Evolutionary conservation across 2,888 invertebrate genomes (phyloP).

Genomic region (Melanophora roralis): DNA sequence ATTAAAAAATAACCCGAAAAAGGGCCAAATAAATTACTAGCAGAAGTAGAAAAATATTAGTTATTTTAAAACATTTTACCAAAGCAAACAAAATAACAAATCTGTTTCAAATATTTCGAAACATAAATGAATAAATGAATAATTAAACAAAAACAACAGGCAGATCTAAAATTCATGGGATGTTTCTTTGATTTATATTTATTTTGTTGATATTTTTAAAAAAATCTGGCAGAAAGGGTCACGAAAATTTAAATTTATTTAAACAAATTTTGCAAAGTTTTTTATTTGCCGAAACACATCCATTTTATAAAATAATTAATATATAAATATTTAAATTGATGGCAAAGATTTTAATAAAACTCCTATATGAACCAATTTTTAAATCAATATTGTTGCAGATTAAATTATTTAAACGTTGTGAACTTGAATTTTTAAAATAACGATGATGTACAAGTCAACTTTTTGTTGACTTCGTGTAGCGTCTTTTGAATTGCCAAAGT

Average conservation of each 20-base stretch:
- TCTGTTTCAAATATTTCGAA: conserved; percentile 38
- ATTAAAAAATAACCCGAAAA: background rate
- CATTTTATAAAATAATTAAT: conserved; percentile 49
- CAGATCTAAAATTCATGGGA: background rate
- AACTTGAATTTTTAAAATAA: too few species aligned
- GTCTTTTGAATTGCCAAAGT: too few species aligned
- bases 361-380: conserved; percentile 43
- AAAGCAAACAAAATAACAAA: conserved; percentile 32
- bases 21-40: background rate
- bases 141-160: background rate
- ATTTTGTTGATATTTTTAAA: background rate
- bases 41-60: background rate
- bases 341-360: conserved; percentile 54
- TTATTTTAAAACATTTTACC: conserved; percentile 31
- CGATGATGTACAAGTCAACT: too few species aligned
- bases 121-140: conserved; percentile 31
- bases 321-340: conserved; percentile 55
- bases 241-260: too few species aligned
- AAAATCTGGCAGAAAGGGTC: too few species aligned
- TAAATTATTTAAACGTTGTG: too few species aligned
- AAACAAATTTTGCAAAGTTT: too few species aligned
- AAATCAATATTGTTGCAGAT: too few species aligned
- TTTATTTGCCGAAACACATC: background rate
- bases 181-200: conserved; percentile 35
- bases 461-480: too few species aligned